A percentile compares a stretch with the other conserved stretches of the same genome.
Evolutionary conservation across 2,888 invertebrate genomes (phyloP).

Genomic region (Agrotis segetum): DNA sequence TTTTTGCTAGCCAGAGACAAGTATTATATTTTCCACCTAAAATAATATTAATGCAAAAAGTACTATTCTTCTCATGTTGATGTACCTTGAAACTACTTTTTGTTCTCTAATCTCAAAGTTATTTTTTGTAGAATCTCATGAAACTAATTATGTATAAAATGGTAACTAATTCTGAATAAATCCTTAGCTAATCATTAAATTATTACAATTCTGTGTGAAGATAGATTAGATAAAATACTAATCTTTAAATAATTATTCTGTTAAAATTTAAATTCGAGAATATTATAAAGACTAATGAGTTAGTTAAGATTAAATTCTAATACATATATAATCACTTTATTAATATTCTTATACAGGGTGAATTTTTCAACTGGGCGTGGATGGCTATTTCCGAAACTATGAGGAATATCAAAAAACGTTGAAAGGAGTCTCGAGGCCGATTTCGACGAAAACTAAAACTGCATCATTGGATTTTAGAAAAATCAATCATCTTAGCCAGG

Average conservation of each 20-base stretch:
- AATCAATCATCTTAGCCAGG: too few species aligned
- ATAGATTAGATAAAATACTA: slow-evolving; percentile 26
- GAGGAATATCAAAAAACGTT: too few species aligned
- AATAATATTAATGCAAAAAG: slow-evolving; percentile 13
- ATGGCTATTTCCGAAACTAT: too few species aligned
- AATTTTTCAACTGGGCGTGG: too few species aligned
- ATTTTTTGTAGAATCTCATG: slow-evolving; percentile 15
- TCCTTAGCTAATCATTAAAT: slow-evolving; percentile 9
- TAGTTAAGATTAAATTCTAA: too few species aligned
- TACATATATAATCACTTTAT: too few species aligned
- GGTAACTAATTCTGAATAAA: not conserved
- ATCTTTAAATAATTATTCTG: not conserved
- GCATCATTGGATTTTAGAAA: too few species aligned
- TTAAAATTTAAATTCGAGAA: not conserved
- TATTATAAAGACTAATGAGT: not conserved
- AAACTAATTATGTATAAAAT: slow-evolving; percentile 2
- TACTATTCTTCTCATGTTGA: slow-evolving; percentile 18
- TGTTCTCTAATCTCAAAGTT: not conserved
- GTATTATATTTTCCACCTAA: slow-evolving; percentile 20
- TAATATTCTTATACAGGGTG: too few species aligned
- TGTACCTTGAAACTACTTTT: slow-evolving; percentile 40
- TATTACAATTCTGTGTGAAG: not conserved
- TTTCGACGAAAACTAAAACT: too few species aligned
- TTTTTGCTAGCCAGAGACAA: slow-evolving; percentile 7
- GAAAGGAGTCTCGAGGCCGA: too few species aligned